These are phyloP conservation scores for Callopanchax toddi DNA, from an alignment of 2,113 vertebrate species.

Conservation along the genomic window DNA sequence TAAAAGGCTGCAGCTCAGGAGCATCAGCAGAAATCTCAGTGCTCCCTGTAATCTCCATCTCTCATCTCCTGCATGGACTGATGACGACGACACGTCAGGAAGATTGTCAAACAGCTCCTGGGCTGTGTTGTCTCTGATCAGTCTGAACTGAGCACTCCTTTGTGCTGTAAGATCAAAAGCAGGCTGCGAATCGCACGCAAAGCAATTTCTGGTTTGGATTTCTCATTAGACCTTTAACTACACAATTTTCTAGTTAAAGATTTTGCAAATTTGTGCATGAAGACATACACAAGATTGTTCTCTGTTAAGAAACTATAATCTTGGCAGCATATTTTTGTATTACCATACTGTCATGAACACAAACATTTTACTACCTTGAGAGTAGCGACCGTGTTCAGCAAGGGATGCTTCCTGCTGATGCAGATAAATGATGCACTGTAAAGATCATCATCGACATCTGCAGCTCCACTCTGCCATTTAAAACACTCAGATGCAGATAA, in stretches of 20 bases:
- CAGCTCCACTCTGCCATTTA: slow-evolving; percentile 15
- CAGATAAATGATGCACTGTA: slow-evolving; percentile 46
- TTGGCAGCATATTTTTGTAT: too few species aligned
- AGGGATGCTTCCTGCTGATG: slow-evolving; percentile 47
- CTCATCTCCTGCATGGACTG: slow-evolving; percentile 17
- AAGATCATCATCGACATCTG: slow-evolving; percentile 63
- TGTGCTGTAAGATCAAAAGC: slow-evolving; percentile 5
- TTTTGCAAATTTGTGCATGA: slow-evolving; percentile 18
- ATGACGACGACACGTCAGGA: too few species aligned
- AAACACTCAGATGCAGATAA: slow-evolving; percentile 37
- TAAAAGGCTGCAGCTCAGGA: slow-evolving; percentile 10
- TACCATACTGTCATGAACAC: too few species aligned
- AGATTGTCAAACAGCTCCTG: slow-evolving; percentile 40
- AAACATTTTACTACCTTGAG: too few species aligned
- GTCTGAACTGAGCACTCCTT: slow-evolving; percentile 35
- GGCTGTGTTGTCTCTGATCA: slow-evolving; percentile 30
- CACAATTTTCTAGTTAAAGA: slow-evolving; percentile 38
- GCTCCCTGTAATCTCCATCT: slow-evolving; percentile 35
- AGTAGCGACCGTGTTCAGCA: too few species aligned
- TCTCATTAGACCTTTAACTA: slow-evolving; percentile 54
- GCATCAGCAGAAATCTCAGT: slow-evolving; percentile 26
- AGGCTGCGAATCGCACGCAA: slow-evolving; percentile 38
- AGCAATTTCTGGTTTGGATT: slow-evolving; percentile 27
- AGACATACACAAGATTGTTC: slow-evolving; percentile 24
- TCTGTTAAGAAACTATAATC: slow-evolving; percentile 21